Conservation (phyloP, 2,888 invertebrate genomes). For the Belgica antarctica region DNA sequence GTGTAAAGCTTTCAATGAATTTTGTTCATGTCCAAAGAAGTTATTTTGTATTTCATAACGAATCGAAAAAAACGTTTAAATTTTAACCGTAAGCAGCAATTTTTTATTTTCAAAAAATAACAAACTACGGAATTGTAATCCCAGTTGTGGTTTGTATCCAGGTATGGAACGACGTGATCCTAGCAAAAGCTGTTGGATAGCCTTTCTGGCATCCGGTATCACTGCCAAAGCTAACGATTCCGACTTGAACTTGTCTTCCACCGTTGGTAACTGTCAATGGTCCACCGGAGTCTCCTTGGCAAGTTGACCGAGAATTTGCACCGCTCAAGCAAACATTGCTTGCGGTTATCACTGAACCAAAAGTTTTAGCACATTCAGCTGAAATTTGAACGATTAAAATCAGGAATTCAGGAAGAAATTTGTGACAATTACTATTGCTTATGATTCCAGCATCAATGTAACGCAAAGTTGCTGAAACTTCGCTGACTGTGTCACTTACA, state of each 20-base stretch:
- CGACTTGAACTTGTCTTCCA: neutral
- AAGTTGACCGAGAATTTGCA: neutral
- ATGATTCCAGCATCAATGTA: conserved; percentile 19
- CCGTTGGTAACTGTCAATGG: neutral
- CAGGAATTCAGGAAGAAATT: neutral
- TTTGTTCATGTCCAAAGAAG: too few relatives aligned
- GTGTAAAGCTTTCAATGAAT: too few relatives aligned
- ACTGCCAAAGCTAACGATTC: conserved; percentile 42
- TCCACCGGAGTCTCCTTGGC: conserved; percentile 8
- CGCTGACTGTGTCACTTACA: neutral
- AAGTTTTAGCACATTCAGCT: neutral
- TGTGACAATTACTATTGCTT: conserved; percentile 21
- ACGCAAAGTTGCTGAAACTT: neutral
- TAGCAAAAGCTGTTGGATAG: conserved; percentile 16
- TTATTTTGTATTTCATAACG: too few relatives aligned
- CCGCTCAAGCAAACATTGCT: conserved; percentile 3
- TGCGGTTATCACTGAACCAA: neutral
- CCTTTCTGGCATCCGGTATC: conserved; percentile 7
- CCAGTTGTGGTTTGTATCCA: conserved; percentile 30
- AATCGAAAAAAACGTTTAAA: too few relatives aligned
- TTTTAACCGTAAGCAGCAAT: too few relatives aligned
- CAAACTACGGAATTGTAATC: conserved; percentile 18
- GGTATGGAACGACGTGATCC: conserved; percentile 9
- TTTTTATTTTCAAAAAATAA: neutral
- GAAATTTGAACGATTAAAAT: neutral